These are phyloP conservation scores for Cercopithecus mona DNA, from an alignment of 2,113 vertebrate species.

Conservation along the genomic window DNA sequence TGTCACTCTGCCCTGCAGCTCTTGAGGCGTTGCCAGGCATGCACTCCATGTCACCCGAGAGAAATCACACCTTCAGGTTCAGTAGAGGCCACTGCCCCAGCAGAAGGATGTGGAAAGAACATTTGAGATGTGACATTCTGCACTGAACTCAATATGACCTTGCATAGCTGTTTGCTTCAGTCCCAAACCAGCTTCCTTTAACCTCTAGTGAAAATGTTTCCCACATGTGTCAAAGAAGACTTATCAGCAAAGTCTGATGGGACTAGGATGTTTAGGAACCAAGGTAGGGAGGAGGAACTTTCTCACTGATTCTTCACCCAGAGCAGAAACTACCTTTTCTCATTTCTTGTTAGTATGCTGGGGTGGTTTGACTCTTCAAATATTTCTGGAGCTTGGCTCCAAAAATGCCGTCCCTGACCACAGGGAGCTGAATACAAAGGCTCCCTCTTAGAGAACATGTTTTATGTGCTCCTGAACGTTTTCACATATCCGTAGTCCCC, in stretches of 20 bases:
- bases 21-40: background rate
- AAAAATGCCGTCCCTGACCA: background rate
- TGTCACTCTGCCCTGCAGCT: background rate
- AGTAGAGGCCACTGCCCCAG: background rate
- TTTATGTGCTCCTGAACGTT: background rate
- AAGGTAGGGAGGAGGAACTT: background rate
- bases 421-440: background rate
- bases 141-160: background rate
- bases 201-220: background rate
- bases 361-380: background rate
- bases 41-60: background rate
- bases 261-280: background rate
- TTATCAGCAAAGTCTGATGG: background rate
- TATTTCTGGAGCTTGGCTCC: background rate
- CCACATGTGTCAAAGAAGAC: background rate
- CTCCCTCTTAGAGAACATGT: background rate
- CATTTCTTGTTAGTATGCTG: background rate
- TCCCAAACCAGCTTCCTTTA: background rate
- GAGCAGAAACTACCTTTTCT: background rate
- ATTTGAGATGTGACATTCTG: background rate
- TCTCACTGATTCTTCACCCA: background rate
- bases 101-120: background rate
- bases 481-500: background rate
- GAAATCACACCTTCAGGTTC: background rate
- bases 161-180: background rate